Percentiles rank a stretch among this genome's conserved stretches.
These are phyloP conservation scores for Cyrtorhinus lividipennis DNA, from an alignment of 1,140 invertebrate species.

Conservation along the genomic window DNA sequence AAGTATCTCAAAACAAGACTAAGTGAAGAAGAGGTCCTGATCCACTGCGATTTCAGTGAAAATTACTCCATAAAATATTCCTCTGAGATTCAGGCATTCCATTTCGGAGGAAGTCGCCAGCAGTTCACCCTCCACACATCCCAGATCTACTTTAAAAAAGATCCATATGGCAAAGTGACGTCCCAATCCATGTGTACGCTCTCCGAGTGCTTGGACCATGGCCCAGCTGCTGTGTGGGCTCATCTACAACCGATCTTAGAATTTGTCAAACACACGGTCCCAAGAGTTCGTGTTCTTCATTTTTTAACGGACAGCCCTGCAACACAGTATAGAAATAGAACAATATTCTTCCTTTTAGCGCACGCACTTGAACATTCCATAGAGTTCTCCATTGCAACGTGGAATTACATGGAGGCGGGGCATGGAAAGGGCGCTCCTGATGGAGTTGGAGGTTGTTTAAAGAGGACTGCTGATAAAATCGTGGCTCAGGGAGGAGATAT, in stretches of 20 bases:
- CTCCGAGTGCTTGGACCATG: too few relatives aligned
- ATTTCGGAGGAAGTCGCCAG: too few relatives aligned
- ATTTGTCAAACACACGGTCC: not conserved
- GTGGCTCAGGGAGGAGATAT: conserved; percentile 24
- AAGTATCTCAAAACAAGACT: not conserved
- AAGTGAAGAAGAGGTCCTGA: not conserved
- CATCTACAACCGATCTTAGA: too few relatives aligned
- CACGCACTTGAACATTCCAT: not conserved
- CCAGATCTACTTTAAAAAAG: too few relatives aligned
- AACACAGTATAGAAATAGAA: conserved; percentile 21
- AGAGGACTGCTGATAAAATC: conserved; percentile 28
- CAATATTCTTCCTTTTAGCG: not conserved
- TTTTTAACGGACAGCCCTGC: conserved; percentile 16
- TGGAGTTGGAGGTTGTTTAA: conserved; percentile 31
- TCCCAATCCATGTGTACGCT: too few relatives aligned
- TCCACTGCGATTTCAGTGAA: too few relatives aligned
- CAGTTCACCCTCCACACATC: too few relatives aligned
- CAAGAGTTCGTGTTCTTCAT: conserved; percentile 11
- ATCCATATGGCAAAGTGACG: too few relatives aligned
- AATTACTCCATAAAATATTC: too few relatives aligned
- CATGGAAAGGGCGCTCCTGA: conserved; percentile 30
- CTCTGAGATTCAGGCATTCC: too few relatives aligned
- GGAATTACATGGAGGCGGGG: conserved; percentile 28
- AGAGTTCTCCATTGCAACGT: conserved; percentile 18
- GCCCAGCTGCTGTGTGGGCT: too few relatives aligned